Conservation (phyloP, 2,113 vertebrate species). For the Mustela nigripes region DNA sequence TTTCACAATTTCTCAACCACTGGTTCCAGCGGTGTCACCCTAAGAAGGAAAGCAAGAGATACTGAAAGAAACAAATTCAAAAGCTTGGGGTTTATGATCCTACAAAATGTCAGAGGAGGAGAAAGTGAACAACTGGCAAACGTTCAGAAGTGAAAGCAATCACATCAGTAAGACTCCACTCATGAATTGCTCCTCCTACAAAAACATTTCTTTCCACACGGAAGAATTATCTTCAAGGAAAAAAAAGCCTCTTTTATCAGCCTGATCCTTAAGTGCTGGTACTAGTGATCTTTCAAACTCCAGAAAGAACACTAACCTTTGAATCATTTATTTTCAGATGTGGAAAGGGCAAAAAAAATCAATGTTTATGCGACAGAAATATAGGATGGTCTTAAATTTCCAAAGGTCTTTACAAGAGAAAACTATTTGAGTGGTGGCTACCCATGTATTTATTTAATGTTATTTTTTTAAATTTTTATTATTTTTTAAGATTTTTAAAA, state of each 20-base stretch:
- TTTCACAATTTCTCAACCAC: constrained; percentile 48
- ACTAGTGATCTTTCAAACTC: background rate
- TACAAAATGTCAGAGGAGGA: background rate
- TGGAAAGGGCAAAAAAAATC: background rate
- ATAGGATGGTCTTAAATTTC: background rate
- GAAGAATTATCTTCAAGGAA: constrained; percentile 31
- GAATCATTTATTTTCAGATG: background rate
- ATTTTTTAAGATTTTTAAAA: too few relatives aligned
- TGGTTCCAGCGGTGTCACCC: background rate
- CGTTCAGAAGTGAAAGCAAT: background rate
- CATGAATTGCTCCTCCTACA: background rate
- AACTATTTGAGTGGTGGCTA: background rate
- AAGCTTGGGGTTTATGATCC: background rate
- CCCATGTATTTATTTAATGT: background rate
- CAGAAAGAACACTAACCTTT: constrained; percentile 19
- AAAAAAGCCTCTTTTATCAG: background rate
- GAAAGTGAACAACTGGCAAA: background rate
- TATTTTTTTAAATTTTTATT: background rate
- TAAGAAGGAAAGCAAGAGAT: background rate
- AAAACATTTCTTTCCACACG: background rate
- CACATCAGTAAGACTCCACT: background rate
- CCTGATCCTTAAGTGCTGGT: background rate
- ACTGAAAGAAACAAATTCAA: background rate
- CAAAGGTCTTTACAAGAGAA: background rate
- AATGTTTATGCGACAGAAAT: background rate